These are phyloP conservation scores for Athene cunicularia DNA, from an alignment of 2,113 vertebrate genomes.

Conservation along the genomic window DNA sequence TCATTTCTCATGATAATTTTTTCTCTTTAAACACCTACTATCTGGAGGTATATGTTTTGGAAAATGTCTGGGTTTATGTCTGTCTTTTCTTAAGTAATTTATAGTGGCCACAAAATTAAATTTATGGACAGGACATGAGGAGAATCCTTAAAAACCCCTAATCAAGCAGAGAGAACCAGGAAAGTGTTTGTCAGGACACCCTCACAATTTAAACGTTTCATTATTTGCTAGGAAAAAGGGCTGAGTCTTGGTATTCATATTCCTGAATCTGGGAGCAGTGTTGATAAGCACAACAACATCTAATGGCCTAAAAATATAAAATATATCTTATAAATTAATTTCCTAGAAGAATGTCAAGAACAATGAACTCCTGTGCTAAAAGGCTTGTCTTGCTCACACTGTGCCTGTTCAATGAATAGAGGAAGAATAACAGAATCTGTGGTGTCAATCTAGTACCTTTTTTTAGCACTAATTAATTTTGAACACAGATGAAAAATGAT, in stretches of 20 bases:
- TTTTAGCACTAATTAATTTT: neutral
- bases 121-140: neutral
- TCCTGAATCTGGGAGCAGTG: neutral
- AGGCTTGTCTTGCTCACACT: neutral
- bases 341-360: neutral
- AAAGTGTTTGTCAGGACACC: neutral
- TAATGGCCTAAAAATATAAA: neutral
- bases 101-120: neutral
- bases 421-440: neutral
- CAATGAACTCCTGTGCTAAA: neutral
- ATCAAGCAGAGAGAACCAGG: neutral
- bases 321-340: neutral
- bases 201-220: neutral
- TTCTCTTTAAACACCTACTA: neutral
- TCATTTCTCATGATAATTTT: neutral
- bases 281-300: neutral
- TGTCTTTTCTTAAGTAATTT: neutral
- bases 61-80: neutral
- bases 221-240: neutral
- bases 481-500: neutral
- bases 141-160: rapidly evolving
- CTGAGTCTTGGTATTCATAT: neutral
- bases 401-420: neutral
- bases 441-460: neutral
- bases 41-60: neutral